Base-by-base conservation (phyloP, 2,113 vertebrate species). In the Nesogale talazaci region DNA sequence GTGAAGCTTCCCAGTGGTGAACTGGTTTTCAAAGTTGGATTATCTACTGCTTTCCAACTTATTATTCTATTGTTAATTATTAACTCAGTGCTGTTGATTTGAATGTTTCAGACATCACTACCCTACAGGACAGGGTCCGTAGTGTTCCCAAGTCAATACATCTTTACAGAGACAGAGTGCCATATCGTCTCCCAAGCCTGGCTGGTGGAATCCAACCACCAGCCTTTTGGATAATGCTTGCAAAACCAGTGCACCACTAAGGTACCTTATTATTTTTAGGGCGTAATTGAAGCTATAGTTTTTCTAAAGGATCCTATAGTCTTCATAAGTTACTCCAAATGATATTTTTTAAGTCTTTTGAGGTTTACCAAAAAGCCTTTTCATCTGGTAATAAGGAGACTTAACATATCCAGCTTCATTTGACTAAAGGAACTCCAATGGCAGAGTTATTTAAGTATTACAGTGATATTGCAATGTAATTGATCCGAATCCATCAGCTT, bases 401-500 rank as follows among this genome's bases (percentile, higher is more conserved):
- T 95, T 95, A 52, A 52, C 46, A 78, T 59, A 77, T 86, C n/a
- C 56, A 94, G 34, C 14, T 92, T 92, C 34, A 78, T 93, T 25
- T 80, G 63, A 86, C 52, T 42, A 77, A 78, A 52, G 46, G 46
- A 52, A 52, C 46, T 12, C 46, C 46, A 52, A 12, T 52, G 42
- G 46, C 46, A 52, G 46, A 52, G 46, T 52, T 52, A 52, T 52
- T 52, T 52, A 6, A 52, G 46, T 52, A 52, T 52, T 52, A 52
- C 9, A 52, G 46, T 52, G 46, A 52, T 52, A 52, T 52, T 52
- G 46, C 46, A 5, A 52, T 9, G 46, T 52, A 52, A 6, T 9
- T 52, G 46, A 12, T 52, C 14, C 46, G 14, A 52, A 52, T 12
- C 46, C 46, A 52, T 52, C 46, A n/a, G 23, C n/a, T 31, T 83